phyloP scores from a whole-genome alignment of 2,888 invertebrate species.

The Hydriomena furcata region DNA sequence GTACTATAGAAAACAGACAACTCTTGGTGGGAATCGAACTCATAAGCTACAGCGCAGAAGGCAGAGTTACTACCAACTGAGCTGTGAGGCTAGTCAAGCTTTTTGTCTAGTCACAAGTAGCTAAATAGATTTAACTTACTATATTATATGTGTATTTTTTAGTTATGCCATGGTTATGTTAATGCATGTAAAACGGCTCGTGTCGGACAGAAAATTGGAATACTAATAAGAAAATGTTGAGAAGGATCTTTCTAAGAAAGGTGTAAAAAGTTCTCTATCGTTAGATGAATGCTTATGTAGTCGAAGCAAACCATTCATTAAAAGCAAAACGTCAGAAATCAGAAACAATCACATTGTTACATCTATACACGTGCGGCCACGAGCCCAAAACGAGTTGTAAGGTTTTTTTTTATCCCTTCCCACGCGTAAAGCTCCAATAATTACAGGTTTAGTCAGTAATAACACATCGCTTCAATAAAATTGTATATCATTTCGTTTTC shows the following conservation, averaged over 20 bases:
- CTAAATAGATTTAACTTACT: too few species aligned
- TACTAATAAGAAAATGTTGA: slow-evolving; percentile 5
- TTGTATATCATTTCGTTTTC: slow-evolving; percentile 81
- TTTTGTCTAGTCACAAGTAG: too few species aligned
- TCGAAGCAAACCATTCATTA: slow-evolving; percentile 32
- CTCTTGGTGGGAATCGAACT: too few species aligned
- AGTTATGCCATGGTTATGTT: too few species aligned
- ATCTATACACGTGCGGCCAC: slow-evolving; percentile 65
- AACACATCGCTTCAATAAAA: slow-evolving; percentile 82
- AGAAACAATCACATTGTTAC: slow-evolving; percentile 61
- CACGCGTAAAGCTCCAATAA: slow-evolving; percentile 78
- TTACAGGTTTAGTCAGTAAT: slow-evolving; percentile 79
- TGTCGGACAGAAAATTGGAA: not conserved
- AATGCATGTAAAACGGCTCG: slow-evolving; percentile 3
- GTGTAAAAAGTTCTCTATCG: slow-evolving; percentile 21
- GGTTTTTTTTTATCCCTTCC: slow-evolving; percentile 80
- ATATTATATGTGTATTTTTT: too few species aligned
- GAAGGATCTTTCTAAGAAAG: slow-evolving; percentile 12
- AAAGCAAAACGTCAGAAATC: slow-evolving; percentile 51
- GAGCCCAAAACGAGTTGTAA: slow-evolving; percentile 67
- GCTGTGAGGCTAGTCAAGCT: too few species aligned
- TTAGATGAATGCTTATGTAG: slow-evolving; percentile 25
- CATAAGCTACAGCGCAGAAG: too few species aligned
- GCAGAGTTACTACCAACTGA: too few species aligned
- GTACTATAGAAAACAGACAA: too few species aligned